These are phyloP conservation scores for Drosophila suboccidentalis DNA, from an alignment of 2,888 invertebrate species.

Conservation along the genomic window DNA sequence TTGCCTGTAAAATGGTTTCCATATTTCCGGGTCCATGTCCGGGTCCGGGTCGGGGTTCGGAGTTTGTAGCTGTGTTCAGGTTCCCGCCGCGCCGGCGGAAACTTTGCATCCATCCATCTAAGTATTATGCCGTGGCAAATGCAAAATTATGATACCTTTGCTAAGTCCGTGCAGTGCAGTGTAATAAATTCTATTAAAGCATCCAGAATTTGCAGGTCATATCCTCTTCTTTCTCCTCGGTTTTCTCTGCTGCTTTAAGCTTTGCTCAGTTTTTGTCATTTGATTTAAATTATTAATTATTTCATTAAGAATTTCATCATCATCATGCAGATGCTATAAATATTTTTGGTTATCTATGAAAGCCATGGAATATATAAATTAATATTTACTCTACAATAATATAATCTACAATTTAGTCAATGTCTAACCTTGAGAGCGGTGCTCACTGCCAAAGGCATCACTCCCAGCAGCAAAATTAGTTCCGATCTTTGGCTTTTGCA, in stretches of 20 bases:
- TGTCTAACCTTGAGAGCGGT: conserved; percentile 55
- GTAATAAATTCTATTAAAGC: conserved; percentile 59
- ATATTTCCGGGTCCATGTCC: conserved; percentile 15
- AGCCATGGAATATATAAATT: neutral
- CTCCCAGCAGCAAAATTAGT: conserved; percentile 44
- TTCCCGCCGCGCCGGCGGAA: neutral
- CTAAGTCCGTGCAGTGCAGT: conserved; percentile 38
- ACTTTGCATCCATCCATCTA: conserved; percentile 19
- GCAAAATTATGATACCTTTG: conserved; percentile 59
- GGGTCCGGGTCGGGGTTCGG: conserved; percentile 3
- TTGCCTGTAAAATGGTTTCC: conserved; percentile 47
- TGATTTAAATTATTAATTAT: conserved; percentile 29
- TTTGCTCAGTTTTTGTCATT: neutral
- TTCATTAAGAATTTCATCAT: conserved; percentile 61
- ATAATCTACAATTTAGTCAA: neutral
- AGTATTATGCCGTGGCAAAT: conserved; percentile 47
- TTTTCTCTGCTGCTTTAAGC: neutral
- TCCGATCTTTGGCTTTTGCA: conserved; percentile 45
- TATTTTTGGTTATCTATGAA: conserved; percentile 37
- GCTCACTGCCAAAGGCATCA: conserved; percentile 60
- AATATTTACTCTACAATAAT: neutral
- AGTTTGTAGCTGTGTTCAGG: neutral
- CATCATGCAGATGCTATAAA: conserved; percentile 70
- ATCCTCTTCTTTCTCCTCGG: neutral
- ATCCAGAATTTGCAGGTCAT: conserved; percentile 19